These are phyloP conservation scores for Haliclona indistincta DNA, from an alignment of 37 sponge, comb jelly and placozoan genomes.

Conservation along the genomic window DNA sequence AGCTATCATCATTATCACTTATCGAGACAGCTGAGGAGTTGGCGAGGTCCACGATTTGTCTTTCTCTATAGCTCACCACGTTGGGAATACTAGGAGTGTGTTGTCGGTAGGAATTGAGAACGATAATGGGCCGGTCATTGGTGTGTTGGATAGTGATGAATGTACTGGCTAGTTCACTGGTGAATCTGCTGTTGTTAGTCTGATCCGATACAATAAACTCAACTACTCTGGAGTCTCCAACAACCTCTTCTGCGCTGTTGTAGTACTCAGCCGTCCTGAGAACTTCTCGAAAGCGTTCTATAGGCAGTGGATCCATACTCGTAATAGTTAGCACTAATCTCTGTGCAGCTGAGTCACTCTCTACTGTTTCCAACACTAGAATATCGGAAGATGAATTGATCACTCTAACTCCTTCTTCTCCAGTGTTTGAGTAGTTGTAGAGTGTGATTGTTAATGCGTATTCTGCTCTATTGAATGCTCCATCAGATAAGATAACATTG, in stretches of 20 bases:
- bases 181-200: constrained; percentile 49
- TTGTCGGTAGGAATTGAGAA: constrained; percentile 48
- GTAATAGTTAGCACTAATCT: constrained; percentile 33
- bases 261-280: constrained; percentile 76
- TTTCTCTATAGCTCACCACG: constrained; percentile 71
- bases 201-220: constrained; percentile 48
- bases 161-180: constrained; percentile 51
- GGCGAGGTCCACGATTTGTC: constrained; percentile 61
- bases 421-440: constrained; percentile 27
- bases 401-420: constrained; percentile 57
- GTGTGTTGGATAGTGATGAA: constrained; percentile 34
- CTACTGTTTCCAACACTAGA: neutral
- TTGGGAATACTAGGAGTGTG: constrained; percentile 41
- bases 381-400: constrained; percentile 7
- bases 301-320: constrained; percentile 31
- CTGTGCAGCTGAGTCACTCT: neutral
- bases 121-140: constrained; percentile 80
- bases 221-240: constrained; percentile 45
- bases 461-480: constrained; percentile 7
- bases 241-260: constrained; percentile 81
- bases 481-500: constrained; percentile 62
- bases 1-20: constrained; percentile 73
- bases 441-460: constrained; percentile 65
- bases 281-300: constrained; percentile 47
- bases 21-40: constrained; percentile 45